These are phyloP conservation scores for Mesorhabditis sp. DNA, from an alignment of 2,888 invertebrate genomes.

Conservation along the genomic window DNA sequence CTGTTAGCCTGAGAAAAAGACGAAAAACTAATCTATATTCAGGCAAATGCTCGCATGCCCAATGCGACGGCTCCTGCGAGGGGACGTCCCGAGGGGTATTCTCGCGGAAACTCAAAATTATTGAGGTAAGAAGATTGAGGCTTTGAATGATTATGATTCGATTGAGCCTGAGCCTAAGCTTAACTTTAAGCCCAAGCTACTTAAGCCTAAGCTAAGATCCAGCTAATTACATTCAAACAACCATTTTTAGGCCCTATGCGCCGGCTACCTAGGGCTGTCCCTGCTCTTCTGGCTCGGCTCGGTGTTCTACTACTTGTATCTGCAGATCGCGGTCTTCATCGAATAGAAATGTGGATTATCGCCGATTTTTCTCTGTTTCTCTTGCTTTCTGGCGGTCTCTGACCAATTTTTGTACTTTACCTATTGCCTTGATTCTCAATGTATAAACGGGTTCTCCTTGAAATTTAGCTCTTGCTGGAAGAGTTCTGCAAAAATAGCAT, in stretches of 20 bases:
- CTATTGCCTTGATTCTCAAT: too few relatives aligned
- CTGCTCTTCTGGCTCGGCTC: conserved; percentile 1
- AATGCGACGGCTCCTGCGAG: conserved; percentile 2
- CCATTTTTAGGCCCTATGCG: background rate
- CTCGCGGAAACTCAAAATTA: background rate
- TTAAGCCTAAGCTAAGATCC: too few relatives aligned
- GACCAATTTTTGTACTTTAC: too few relatives aligned
- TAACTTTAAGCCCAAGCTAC: too few relatives aligned
- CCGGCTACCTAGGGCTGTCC: background rate
- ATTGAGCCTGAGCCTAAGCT: too few relatives aligned
- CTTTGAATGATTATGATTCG: background rate
- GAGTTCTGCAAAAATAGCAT: too few relatives aligned
- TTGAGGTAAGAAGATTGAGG: background rate
- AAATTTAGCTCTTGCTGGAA: too few relatives aligned
- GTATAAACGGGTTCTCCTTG: too few relatives aligned
- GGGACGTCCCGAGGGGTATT: background rate
- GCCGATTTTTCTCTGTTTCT: too few relatives aligned
- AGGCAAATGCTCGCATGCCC: background rate
- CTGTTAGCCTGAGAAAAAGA: too few relatives aligned
- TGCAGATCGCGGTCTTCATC: background rate
- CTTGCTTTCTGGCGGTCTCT: too few relatives aligned
- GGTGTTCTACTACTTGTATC: background rate
- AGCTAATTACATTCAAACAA: background rate
- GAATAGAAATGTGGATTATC: background rate
- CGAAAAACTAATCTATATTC: background rate